Evolutionary conservation across 2,888 invertebrate genomes (phyloP), one percentile per base, ranked within the genome.

Genomic region (Seira ritae): DNA sequence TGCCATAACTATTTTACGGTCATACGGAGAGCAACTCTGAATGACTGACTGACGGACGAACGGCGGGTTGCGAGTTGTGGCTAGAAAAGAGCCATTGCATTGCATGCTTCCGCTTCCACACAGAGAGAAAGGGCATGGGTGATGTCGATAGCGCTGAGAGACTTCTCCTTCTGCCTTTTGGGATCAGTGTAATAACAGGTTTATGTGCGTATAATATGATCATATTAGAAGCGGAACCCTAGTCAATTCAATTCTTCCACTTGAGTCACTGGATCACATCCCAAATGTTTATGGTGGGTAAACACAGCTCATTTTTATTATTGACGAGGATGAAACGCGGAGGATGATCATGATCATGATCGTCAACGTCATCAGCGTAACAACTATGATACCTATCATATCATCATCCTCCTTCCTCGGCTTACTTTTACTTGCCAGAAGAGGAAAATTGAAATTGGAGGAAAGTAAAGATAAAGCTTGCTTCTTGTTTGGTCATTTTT

Each of bases 191-290:
- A 80, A 72, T 73, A 73, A 66, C 24, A 55, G 4, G 10, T 50
- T 46, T 70, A 67, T 22, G 15, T 24, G 24, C 17, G 24, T 24
- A 12, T 20, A 1, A 62, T 62, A 62, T n/a, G 24, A 19, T 15
- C 46, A 70, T 12, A 75, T 67, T 46, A 79, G 69, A 70, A 79
- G 68, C 46, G 75, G 75, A 81, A 80, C 80, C 75, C 74, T 70
- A 81, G 80, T 81, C 80, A 81, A 81, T 81, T 81, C 80, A 81
- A 81, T 81, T 81, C 80, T 81, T 81, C 80, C 80, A 81, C 80
- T 81, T 81, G 80, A 81, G 75, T 75, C 80, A 75, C 80, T 71
- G 80, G 80, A 81, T 81, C 80, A 75, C 80, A 81, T 81, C 75
- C 80, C 75, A 81, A 81, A 81, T 81, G 80, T 75, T 81, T 81